Evolutionary conservation across 2,888 invertebrate species (phyloP).

Genomic region (Cecidostiba fungosa): DNA sequence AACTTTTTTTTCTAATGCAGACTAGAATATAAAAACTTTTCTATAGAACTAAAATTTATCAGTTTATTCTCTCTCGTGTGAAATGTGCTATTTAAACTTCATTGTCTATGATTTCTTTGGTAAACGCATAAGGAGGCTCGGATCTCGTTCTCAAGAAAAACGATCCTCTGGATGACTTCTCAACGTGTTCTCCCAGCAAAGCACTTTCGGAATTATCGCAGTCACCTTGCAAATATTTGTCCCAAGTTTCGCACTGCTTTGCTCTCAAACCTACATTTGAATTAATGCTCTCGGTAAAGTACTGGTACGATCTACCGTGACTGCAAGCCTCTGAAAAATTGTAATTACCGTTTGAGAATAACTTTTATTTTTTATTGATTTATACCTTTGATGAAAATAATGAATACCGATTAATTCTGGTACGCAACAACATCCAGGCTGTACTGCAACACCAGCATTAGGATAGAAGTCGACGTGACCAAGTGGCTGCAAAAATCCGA

Average conservation of each 20-base stretch:
- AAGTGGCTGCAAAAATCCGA: slow-evolving; percentile 76
- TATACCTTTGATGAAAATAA: neutral
- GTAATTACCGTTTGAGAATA: slow-evolving; percentile 2
- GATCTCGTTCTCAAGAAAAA: slow-evolving; percentile 76
- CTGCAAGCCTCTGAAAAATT: slow-evolving; percentile 80
- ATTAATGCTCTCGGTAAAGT: slow-evolving; percentile 81
- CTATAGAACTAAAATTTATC: slow-evolving; percentile 38
- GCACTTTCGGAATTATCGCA: slow-evolving; percentile 69
- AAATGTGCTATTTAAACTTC: slow-evolving; percentile 39
- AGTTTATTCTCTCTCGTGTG: slow-evolving; percentile 25
- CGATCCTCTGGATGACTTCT: slow-evolving; percentile 72
- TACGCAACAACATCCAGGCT: slow-evolving; percentile 79
- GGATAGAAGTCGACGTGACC: slow-evolving; percentile 79
- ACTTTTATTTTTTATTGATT: neutral
- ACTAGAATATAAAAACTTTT: slow-evolving; percentile 60
- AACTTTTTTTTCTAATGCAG: slow-evolving; percentile 57
- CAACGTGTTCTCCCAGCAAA: slow-evolving; percentile 76
- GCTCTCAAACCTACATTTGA: slow-evolving; percentile 75
- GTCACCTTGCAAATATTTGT: slow-evolving; percentile 72
- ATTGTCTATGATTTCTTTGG: slow-evolving; percentile 51
- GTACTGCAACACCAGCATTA: slow-evolving; percentile 78
- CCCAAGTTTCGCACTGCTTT: slow-evolving; percentile 77
- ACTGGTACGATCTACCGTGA: slow-evolving; percentile 80
- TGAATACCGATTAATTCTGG: slow-evolving; percentile 75
- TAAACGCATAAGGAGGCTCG: slow-evolving; percentile 73